Evolutionary conservation across 2,113 vertebrate genomes (phyloP).

Genomic region (Triplophysa rosa): DNA sequence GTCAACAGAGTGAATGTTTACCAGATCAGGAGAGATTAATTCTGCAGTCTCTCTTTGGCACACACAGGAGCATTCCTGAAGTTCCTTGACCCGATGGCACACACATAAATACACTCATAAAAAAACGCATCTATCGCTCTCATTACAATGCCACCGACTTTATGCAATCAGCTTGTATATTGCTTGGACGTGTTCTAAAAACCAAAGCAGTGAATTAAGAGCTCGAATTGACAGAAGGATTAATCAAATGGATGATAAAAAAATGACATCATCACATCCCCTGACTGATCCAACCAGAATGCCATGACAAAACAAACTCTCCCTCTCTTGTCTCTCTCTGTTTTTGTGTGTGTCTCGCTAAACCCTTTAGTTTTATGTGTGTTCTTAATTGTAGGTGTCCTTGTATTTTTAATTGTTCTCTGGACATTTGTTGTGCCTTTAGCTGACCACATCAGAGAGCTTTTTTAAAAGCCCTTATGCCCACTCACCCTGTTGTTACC

Average conservation of each 20-base stretch:
- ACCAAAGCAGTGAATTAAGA: conserved; percentile 65
- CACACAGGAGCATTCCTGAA: conserved; percentile 62
- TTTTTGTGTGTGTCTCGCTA: conserved; percentile 14
- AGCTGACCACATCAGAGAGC: conserved; percentile 40
- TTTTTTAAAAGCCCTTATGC: conserved; percentile 49
- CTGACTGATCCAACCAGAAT: conserved; percentile 54
- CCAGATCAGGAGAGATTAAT: conserved; percentile 62
- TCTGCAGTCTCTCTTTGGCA: conserved; percentile 54
- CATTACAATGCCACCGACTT: conserved; percentile 63
- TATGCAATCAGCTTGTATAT: conserved; percentile 72
- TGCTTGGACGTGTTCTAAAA: conserved; percentile 68
- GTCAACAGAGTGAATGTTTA: conserved; percentile 62
- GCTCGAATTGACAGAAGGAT: conserved; percentile 67
- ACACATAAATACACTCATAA: conserved; percentile 30
- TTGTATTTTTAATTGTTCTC: conserved; percentile 37
- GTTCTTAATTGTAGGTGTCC: conserved; percentile 39
- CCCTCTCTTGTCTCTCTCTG: conserved; percentile 42
- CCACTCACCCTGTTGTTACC: conserved; percentile 51
- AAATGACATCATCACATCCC: conserved; percentile 67
- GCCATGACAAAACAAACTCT: conserved; percentile 40
- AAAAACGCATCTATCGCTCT: conserved; percentile 40
- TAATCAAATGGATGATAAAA: conserved; percentile 69
- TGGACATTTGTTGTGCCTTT: conserved; percentile 24
- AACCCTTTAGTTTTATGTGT: conserved; percentile 34
- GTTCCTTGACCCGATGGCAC: conserved; percentile 58